phyloP scores from a whole-genome alignment of 2,113 vertebrate species.

The Lophura nycthemera region DNA sequence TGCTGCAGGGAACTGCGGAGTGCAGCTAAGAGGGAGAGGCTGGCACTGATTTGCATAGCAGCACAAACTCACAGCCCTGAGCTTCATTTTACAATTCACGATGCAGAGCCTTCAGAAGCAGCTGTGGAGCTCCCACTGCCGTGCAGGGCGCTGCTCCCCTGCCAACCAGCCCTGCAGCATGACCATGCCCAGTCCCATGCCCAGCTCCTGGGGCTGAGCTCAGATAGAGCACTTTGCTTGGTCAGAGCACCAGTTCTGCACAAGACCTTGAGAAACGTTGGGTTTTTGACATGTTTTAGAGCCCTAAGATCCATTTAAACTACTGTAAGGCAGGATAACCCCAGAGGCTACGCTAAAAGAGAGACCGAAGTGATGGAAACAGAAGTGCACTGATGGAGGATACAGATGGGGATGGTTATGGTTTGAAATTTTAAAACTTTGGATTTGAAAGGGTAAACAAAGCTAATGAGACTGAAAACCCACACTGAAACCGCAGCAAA shows the following conservation, averaged over 20 bases:
- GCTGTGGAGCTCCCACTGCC: not conserved
- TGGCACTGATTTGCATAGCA: not conserved
- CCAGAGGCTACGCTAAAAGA: not conserved
- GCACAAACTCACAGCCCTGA: not conserved
- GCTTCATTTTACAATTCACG: not conserved
- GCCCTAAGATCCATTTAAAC: not conserved
- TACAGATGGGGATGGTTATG: not conserved
- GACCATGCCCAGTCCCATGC: rapidly evolving
- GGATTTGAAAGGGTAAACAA: not conserved
- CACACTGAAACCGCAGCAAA: not conserved
- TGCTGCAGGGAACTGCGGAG: not conserved
- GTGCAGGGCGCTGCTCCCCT: not conserved
- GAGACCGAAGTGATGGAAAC: not conserved
- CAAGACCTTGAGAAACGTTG: too few species aligned
- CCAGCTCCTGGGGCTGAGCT: too few species aligned
- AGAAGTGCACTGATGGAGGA: not conserved
- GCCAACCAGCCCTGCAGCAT: rapidly evolving
- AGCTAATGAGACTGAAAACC: not conserved
- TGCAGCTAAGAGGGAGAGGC: not conserved
- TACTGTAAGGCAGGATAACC: not conserved
- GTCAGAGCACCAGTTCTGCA: not conserved
- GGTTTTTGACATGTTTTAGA: not conserved
- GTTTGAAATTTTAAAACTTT: not conserved
- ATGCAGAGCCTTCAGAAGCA: not conserved
- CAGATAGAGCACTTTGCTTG: not conserved